phyloP scores from a whole-genome alignment of 2,113 vertebrate species.

The Cebus imitator region DNA sequence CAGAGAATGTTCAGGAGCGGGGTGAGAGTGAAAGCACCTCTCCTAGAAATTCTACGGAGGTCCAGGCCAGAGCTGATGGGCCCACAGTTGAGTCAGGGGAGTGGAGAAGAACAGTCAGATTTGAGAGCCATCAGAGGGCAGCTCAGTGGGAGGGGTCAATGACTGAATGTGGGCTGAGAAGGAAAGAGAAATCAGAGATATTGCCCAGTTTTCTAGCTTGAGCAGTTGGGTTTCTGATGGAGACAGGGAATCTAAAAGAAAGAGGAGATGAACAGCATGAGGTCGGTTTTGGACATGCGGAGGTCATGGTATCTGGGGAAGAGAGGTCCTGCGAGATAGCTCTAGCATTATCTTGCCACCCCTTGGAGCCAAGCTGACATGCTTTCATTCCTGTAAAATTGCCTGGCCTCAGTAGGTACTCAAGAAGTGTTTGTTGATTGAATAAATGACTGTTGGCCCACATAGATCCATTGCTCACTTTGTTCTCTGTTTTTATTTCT shows the following conservation, averaged over 20 bases:
- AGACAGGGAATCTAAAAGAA: neutral
- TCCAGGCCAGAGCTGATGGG: neutral
- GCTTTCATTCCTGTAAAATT: neutral
- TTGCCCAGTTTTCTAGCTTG: neutral
- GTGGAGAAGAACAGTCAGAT: neutral
- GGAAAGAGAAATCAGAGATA: neutral
- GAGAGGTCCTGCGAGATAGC: neutral
- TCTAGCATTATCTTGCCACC: neutral
- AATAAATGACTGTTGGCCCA: neutral
- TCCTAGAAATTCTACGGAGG: neutral
- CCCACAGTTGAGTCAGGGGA: rapidly evolving
- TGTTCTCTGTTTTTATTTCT: neutral
- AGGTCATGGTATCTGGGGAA: neutral
- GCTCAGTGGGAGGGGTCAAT: rapidly evolving
- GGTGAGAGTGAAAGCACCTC: too few species aligned
- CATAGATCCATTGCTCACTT: neutral
- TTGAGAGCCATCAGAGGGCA: neutral
- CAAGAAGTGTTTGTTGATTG: neutral
- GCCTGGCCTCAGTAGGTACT: neutral
- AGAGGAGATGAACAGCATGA: neutral
- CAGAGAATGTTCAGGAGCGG: neutral
- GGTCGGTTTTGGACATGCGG: too few species aligned
- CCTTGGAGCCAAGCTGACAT: neutral
- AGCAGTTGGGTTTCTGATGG: neutral
- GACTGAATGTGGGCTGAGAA: rapidly evolving